Conservation (phyloP, 2,888 invertebrate genomes). For the Eilema sororculum region DNA sequence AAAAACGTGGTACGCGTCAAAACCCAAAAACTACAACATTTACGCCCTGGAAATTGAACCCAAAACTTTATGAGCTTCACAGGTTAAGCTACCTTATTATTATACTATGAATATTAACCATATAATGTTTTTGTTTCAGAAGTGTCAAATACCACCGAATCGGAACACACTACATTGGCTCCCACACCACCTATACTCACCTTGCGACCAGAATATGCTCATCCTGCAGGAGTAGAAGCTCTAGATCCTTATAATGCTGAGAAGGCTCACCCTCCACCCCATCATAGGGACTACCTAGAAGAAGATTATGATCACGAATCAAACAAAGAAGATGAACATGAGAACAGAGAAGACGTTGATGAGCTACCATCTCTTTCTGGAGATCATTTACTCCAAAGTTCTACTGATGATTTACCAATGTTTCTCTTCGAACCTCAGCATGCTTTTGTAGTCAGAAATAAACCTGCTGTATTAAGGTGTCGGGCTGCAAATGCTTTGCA, state of each 20-base stretch:
- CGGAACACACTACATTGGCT: conserved; percentile 68
- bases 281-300: conserved; percentile 80
- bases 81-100: background rate
- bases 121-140: conserved; percentile 71
- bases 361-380: conserved; percentile 81
- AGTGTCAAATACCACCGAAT: conserved; percentile 71
- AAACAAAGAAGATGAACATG: conserved; percentile 81
- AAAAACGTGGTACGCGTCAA: background rate
- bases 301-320: conserved; percentile 83
- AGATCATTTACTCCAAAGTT: conserved; percentile 82
- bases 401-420: conserved; percentile 92
- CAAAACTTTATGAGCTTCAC: background rate
- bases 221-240: conserved; percentile 82
- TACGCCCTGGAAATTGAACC: no score
- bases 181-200: conserved; percentile 74
- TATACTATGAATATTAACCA: background rate
- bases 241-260: conserved; percentile 84
- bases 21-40: background rate
- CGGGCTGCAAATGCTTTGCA: conserved; percentile 95
- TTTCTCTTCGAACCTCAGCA: conserved; percentile 96
- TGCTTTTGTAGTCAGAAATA: conserved; percentile 96
- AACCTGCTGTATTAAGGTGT: conserved; percentile 95
- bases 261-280: conserved; percentile 72
- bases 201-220: conserved; percentile 81
- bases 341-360: conserved; percentile 82